Evolutionary conservation across 2,888 invertebrate genomes (phyloP).

Genomic region (Arenicola marina): DNA sequence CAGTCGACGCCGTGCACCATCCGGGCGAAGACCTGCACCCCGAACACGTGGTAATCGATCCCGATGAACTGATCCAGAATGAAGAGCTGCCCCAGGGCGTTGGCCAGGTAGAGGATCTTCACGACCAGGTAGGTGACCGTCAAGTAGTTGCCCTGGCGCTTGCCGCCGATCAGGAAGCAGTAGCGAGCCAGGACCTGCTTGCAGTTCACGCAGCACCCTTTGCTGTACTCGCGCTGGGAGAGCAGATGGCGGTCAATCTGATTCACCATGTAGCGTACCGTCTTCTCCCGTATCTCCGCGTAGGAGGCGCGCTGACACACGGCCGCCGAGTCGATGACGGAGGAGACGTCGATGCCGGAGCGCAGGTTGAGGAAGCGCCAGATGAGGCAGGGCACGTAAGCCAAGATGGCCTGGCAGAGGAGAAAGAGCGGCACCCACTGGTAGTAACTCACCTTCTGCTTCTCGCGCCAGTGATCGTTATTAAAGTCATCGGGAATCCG

Average conservation of each 20-base stretch:
- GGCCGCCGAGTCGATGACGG: slow-evolving; percentile 30
- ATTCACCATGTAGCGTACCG: slow-evolving; percentile 31
- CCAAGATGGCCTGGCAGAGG: slow-evolving; percentile 20
- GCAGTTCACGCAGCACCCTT: slow-evolving; percentile 50
- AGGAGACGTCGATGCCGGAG: slow-evolving; percentile 31
- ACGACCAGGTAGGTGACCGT: slow-evolving; percentile 60
- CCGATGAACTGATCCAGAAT: slow-evolving; percentile 63
- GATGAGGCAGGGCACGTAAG: slow-evolving; percentile 27
- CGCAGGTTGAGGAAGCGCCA: slow-evolving; percentile 34
- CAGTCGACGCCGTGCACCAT: slow-evolving; percentile 59
- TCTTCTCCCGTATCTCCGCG: slow-evolving; percentile 28
- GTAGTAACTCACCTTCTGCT: slow-evolving; percentile 28
- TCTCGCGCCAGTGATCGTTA: slow-evolving; percentile 42
- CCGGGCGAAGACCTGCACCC: slow-evolving; percentile 63
- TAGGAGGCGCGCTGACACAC: slow-evolving; percentile 29
- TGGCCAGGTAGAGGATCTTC: slow-evolving; percentile 61
- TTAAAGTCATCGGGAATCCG: slow-evolving; percentile 59
- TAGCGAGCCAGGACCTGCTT: slow-evolving; percentile 52
- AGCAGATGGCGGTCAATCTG: slow-evolving; percentile 47
- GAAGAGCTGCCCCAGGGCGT: slow-evolving; percentile 63
- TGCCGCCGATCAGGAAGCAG: slow-evolving; percentile 57
- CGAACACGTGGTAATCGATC: slow-evolving; percentile 58
- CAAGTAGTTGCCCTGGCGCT: slow-evolving; percentile 62
- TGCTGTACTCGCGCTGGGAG: slow-evolving; percentile 53
- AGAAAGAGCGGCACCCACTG: slow-evolving; percentile 36